A percentile compares a stretch with the other conserved stretches of the same genome.
Conservation (phyloP, 2,113 vertebrate species). For the Leuciscus idus region DNA sequence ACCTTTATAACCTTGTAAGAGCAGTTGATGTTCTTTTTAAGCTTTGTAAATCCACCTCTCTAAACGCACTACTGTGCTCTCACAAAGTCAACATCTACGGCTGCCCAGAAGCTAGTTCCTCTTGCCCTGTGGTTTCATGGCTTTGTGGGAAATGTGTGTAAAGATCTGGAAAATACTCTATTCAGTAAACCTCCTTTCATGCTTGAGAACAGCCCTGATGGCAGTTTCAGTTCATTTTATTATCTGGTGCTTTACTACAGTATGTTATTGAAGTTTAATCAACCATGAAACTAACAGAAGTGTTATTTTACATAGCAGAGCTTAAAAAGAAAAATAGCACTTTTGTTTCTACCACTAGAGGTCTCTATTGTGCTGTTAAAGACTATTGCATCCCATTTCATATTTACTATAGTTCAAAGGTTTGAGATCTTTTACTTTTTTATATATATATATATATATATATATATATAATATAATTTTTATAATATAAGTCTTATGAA, state of each 20-base stretch:
- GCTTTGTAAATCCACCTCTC: not conserved
- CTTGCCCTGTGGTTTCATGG: not conserved
- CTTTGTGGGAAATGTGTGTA: conserved; percentile 7
- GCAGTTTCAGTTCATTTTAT: conserved; percentile 16
- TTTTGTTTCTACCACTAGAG: conserved; percentile 27
- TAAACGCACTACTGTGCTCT: not conserved
- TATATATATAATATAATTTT: not conserved
- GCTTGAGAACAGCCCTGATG: conserved; percentile 21
- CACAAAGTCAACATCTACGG: conserved; percentile 3
- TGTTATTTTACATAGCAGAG: not conserved
- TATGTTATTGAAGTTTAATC: conserved; percentile 25
- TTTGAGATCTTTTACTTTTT: not conserved
- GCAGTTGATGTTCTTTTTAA: not conserved
- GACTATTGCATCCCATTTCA: not conserved
- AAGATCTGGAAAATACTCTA: conserved; percentile 6
- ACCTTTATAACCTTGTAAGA: not conserved
- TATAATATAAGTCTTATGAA: not conserved
- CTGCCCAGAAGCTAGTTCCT: not conserved
- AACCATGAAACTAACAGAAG: conserved; percentile 22
- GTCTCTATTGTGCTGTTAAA: conserved; percentile 11
- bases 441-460: too few species aligned
- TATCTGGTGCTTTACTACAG: not conserved
- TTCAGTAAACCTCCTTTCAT: conserved; percentile 14
- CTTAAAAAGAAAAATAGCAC: not conserved
- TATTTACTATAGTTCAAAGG: not conserved